These are phyloP conservation scores for Saguinus imperator DNA, from an alignment of 2,113 vertebrate genomes.

Conservation along the genomic window DNA sequence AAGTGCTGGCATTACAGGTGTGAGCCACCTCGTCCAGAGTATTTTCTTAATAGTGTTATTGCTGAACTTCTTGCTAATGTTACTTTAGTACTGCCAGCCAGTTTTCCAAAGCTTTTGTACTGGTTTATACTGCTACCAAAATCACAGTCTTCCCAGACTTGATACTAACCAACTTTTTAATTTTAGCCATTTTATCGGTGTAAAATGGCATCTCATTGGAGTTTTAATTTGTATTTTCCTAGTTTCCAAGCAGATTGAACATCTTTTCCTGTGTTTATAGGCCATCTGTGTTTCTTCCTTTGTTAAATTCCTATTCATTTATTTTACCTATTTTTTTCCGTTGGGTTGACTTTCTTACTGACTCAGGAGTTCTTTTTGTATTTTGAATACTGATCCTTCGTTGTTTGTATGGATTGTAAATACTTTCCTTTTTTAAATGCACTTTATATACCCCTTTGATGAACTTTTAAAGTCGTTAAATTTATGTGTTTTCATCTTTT, in stretches of 20 bases:
- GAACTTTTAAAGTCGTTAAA: neutral
- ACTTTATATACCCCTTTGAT: neutral
- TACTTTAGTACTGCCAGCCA: neutral
- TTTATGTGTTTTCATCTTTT: neutral
- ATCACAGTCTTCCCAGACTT: neutral
- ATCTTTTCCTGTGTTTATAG: neutral
- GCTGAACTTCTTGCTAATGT: neutral
- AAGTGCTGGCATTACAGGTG: no score
- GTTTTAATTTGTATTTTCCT: neutral
- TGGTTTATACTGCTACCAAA: neutral
- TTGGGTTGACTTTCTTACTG: neutral
- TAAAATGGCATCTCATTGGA: neutral
- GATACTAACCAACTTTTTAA: neutral
- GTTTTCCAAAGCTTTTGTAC: neutral
- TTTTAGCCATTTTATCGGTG: neutral
- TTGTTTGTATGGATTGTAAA: neutral
- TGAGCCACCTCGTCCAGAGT: neutral
- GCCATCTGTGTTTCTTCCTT: neutral
- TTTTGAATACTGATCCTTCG: neutral
- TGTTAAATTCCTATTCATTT: neutral
- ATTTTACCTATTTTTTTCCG: neutral
- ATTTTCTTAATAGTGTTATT: neutral
- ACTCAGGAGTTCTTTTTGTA: neutral
- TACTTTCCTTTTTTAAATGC: neutral
- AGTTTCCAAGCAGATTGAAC: neutral